These are phyloP conservation scores for Automeris io DNA, from an alignment of 2,888 invertebrate genomes.

Conservation along the genomic window DNA sequence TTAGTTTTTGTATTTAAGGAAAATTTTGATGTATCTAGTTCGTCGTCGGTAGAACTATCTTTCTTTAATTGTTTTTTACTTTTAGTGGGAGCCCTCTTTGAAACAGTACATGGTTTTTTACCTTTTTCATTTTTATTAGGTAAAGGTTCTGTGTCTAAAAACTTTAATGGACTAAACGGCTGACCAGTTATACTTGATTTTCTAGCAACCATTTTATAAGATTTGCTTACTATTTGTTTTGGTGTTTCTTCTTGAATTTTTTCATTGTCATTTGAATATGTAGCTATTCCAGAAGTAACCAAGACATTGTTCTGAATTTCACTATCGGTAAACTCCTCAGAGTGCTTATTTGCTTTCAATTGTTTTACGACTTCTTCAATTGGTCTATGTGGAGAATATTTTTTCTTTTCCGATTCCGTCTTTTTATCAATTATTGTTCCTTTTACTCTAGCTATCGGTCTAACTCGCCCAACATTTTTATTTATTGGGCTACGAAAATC, in stretches of 20 bases:
- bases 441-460: conserved; percentile 70
- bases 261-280: conserved; percentile 24
- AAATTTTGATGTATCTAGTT: conserved; percentile 62
- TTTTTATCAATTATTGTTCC: conserved; percentile 69
- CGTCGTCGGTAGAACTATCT: conserved; percentile 54
- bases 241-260: conserved; percentile 48
- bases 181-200: conserved; percentile 72
- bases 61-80: conserved; percentile 47
- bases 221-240: conserved; percentile 65
- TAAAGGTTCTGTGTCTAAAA: conserved; percentile 48
- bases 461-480: conserved; percentile 62
- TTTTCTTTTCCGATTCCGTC: conserved; percentile 61
- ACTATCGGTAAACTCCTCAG: conserved; percentile 45
- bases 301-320: conserved; percentile 23
- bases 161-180: conserved; percentile 66
- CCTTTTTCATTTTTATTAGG: conserved; percentile 34
- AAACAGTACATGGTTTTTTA: conserved; percentile 20
- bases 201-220: conserved; percentile 72
- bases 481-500: conserved; percentile 59
- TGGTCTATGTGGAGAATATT: conserved; percentile 64
- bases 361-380: conserved; percentile 71
- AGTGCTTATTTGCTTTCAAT: conserved; percentile 58
- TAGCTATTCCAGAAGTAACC: conserved; percentile 25
- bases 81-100: conserved; percentile 40
- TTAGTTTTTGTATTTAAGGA: conserved; percentile 50